These are phyloP conservation scores for Corythaeola cristata DNA, from an alignment of 2,113 vertebrate genomes.

Conservation along the genomic window DNA sequence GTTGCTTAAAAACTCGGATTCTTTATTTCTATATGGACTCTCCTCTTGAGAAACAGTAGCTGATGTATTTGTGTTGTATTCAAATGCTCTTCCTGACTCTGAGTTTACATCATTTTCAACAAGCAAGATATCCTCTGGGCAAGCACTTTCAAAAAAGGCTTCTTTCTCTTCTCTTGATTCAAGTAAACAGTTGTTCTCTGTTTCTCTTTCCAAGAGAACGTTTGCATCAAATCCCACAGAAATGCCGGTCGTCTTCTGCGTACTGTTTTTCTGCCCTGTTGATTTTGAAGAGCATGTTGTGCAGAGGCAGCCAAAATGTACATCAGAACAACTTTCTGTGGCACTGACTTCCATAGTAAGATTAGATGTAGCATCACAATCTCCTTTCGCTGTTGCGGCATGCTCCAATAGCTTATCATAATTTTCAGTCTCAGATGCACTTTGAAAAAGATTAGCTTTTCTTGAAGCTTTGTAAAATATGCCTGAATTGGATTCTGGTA, in stretches of 20 bases:
- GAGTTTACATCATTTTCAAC: neutral
- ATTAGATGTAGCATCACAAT: neutral
- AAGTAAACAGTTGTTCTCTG: neutral
- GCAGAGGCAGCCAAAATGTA: neutral
- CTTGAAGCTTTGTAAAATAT: neutral
- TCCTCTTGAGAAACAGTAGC: constrained; percentile 34
- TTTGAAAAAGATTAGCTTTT: constrained; percentile 33
- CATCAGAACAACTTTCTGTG: neutral
- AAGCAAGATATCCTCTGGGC: neutral
- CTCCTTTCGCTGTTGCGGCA: neutral
- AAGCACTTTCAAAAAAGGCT: neutral
- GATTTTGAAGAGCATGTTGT: neutral
- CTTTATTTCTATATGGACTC: neutral
- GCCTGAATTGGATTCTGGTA: neutral
- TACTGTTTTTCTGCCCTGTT: neutral
- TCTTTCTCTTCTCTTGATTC: neutral
- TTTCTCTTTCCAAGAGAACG: neutral
- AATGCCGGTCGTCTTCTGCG: neutral
- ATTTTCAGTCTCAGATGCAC: constrained; percentile 17
- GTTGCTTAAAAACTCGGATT: neutral
- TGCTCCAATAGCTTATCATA: neutral
- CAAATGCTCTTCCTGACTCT: neutral
- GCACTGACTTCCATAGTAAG: neutral
- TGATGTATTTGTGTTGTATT: neutral
- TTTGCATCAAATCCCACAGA: neutral